Evolutionary conservation across 1,140 invertebrate species (phyloP), one percentile per base, ranked within the genome.

Genomic region (Zaprionus vittiger): DNA sequence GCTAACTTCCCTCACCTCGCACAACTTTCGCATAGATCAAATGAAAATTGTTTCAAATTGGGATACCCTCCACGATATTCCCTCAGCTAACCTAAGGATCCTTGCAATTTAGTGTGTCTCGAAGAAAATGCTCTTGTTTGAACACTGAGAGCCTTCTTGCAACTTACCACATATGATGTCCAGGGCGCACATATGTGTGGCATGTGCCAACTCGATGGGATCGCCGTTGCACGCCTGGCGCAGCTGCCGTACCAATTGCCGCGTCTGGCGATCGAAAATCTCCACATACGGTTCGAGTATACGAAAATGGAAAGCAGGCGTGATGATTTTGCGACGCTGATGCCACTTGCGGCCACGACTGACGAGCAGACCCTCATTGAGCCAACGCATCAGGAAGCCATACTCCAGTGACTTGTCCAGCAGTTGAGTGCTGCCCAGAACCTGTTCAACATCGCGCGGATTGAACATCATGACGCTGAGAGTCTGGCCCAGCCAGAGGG

Each of bases 301-400:
- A 77, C 95, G 95, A 81, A 97, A 97, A 91, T 98, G 97, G 86
- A 98, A 98, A 0, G 97, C 95, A 4, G 97, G 97, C 2, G 97
- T 96, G 5, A 98, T 93, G 61, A 98, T 94, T 91, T 96, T 97
- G 26, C 97, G 94, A 11, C 96, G 93, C 12, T 93, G 92, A 28
- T 95, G 94, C 97, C 97, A 98, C 92, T 97, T 97, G 12, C 86
- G 57, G 74, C 94, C 95, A 77, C 93, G 91, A 73, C 95, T 95
- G 4, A 95, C 95, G 2, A 97, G 91, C 2, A 97, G 93, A n/a
- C 96, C 96, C 44, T 95, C 95, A 24, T 95, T 95, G 2, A 97
- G 93, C 96, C 96, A 97, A 11, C 95, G 94, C 47, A 94, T 93
- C 0, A 98, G 92, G 77, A 95, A 95, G 31, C 93, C 84, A 83